Percentiles rank a stretch among this genome's conserved stretches.
phyloP scores from a whole-genome alignment of 2,888 invertebrate genomes.

The Hemicrepidius hirtus region DNA sequence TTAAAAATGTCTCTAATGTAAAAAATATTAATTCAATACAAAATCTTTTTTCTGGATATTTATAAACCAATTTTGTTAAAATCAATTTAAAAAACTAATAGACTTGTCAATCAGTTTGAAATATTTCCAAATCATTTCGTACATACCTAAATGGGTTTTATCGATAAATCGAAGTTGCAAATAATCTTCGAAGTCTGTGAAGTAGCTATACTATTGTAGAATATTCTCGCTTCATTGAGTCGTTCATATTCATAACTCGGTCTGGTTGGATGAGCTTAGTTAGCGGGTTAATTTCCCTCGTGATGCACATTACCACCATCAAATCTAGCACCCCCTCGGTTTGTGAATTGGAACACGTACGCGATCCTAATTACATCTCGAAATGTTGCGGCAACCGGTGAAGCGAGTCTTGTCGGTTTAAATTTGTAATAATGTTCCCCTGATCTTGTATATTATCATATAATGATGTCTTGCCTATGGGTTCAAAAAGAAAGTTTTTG shows the following conservation, averaged over 20 bases:
- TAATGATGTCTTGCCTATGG: constrained; percentile 5
- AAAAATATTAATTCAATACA: constrained; percentile 22
- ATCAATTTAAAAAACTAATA: constrained; percentile 37
- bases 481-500: neutral
- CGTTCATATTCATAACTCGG: constrained; percentile 49
- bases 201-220: neutral
- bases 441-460: constrained; percentile 10
- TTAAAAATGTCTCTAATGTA: constrained; percentile 36
- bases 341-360: constrained; percentile 63
- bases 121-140: constrained; percentile 17
- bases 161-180: constrained; percentile 10
- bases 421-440: constrained; percentile 38
- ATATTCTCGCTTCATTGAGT: constrained; percentile 31
- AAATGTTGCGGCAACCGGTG: constrained; percentile 45
- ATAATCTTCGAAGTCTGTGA: neutral
- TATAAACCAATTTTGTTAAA: constrained; percentile 14
- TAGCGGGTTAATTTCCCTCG: constrained; percentile 73
- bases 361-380: constrained; percentile 63
- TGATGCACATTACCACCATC: constrained; percentile 69
- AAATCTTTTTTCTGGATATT: neutral
- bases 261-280: constrained; percentile 62
- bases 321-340: constrained; percentile 56
- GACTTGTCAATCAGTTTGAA: constrained; percentile 34
- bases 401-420: constrained; percentile 34
- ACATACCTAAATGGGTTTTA: constrained; percentile 20